Evolutionary conservation across 2,888 invertebrate genomes (phyloP), one percentile per base, ranked within the genome.

Genomic region (Molanna angustata): DNA sequence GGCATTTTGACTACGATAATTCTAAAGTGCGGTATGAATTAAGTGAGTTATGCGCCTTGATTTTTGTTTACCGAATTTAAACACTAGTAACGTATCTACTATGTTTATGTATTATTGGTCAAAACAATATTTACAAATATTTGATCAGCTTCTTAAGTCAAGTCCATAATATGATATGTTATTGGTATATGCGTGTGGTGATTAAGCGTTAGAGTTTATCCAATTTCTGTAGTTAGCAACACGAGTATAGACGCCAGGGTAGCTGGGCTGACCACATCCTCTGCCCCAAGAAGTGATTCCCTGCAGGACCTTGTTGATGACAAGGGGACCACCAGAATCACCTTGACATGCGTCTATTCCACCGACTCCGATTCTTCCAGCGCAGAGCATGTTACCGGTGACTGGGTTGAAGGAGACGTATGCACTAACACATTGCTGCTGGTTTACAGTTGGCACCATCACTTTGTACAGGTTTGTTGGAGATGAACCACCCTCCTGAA

Each of bases 281-380:
- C 77, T 78, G 32, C 80, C 81, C 74, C 77, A 80, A 14, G 80
- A 81, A 1, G 80, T 80, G 46, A 81, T 69, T 37, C 80, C 81
- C 41, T 80, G 64, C 37, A 80, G 65, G 49, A 65, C 64, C 9
- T 21, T 22, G 3, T 16, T 13, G 66, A 67, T 70, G 41, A 74
- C 62, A 56, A 80, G 66, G 22, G 80, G 79, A 1, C 80, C 80
- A 0, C 80, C 80, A 59, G 77, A 76, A 68, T 80, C 80, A 13
- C 79, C 80, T 60, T 75, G 72, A 49, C 76, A 76, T 6, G 74
- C 69, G 63, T 74, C 75, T 22, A 63, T 65, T 71, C 74, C 74
- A 61, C 74, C 74, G 1, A 67, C 43, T n/a, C 66, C 69, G 0
- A 72, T 61, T 1, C 70, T 44, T 0, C 75, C 76, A 0, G 76